These are phyloP conservation scores for Cavia aperea DNA, from an alignment of 2,113 vertebrate species.

Conservation along the genomic window DNA sequence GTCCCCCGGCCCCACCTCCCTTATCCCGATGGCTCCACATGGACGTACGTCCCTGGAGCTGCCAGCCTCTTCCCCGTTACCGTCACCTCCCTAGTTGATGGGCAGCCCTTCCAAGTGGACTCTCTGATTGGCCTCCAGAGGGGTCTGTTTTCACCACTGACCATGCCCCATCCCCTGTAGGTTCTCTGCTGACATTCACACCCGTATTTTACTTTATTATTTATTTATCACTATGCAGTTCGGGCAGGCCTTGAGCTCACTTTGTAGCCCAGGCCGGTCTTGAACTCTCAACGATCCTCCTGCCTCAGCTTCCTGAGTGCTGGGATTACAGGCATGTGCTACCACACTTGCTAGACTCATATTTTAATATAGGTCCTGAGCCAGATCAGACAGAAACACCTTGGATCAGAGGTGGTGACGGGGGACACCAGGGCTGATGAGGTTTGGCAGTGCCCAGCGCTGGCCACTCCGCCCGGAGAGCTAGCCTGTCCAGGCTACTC, in stretches of 20 bases:
- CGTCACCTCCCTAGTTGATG: background rate
- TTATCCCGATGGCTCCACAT: fast-evolving
- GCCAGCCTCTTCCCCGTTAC: fast-evolving
- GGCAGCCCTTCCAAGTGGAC: no score
- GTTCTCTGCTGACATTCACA: no score
- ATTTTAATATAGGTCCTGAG: background rate
- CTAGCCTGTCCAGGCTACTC: background rate
- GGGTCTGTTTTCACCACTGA: fast-evolving
- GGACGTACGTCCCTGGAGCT: no score
- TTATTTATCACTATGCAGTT: no score
- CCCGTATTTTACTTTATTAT: background rate
- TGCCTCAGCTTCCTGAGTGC: no score
- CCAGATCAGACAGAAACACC: background rate
- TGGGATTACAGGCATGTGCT: no score
- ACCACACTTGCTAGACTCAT: no score
- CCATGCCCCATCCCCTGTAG: background rate
- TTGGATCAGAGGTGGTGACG: fast-evolving
- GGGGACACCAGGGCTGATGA: fast-evolving
- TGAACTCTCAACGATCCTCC: no score
- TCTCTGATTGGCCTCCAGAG: background rate
- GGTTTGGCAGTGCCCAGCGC: fast-evolving
- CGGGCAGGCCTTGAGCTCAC: no score
- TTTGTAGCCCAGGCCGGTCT: no score
- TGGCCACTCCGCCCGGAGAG: background rate
- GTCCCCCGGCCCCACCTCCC: background rate